A percentile compares a stretch with the other conserved stretches of the same genome.
phyloP scores from a whole-genome alignment of 2,797 vertebrate genomes.

The Erethizon dorsatum region DNA sequence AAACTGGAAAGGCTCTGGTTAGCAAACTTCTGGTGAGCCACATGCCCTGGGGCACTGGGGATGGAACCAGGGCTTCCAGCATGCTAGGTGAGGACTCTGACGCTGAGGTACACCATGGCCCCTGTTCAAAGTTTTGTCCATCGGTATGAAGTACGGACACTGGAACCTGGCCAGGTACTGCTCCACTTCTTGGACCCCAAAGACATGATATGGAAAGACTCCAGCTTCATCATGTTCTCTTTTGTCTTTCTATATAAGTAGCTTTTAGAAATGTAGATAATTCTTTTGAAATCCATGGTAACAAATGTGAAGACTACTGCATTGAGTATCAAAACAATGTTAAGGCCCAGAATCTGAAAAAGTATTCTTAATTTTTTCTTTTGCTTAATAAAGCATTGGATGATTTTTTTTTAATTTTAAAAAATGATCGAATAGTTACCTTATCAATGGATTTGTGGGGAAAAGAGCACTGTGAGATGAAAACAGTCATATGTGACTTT shows the following conservation, averaged over 20 bases:
- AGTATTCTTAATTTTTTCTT: slow-evolving; percentile 38
- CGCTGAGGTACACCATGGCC: not conserved
- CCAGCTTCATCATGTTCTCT: slow-evolving; percentile 70
- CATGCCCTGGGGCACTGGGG: not conserved
- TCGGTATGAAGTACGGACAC: not conserved
- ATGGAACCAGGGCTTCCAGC: not conserved
- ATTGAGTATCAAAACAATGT: slow-evolving; percentile 73
- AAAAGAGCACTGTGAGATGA: slow-evolving; percentile 41
- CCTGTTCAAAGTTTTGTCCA: slow-evolving; percentile 49
- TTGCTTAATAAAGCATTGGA: slow-evolving; percentile 44
- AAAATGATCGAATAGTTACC: slow-evolving; percentile 31
- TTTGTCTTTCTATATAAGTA: slow-evolving; percentile 75
- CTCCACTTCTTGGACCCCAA: slow-evolving; percentile 38
- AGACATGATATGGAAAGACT: slow-evolving; percentile 68
- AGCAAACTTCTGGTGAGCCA: slow-evolving; percentile 1
- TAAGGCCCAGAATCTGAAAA: slow-evolving; percentile 59
- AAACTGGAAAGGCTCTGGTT: slow-evolving; percentile 51
- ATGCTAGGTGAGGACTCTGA: not conserved
- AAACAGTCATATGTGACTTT: slow-evolving; percentile 46
- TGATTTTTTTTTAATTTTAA: not conserved
- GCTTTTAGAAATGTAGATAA: slow-evolving; percentile 75
- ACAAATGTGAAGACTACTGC: slow-evolving; percentile 66
- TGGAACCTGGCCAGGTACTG: slow-evolving; percentile 26
- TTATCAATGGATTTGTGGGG: slow-evolving; percentile 2
- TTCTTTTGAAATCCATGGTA: slow-evolving; percentile 81